Conservation (phyloP, 2,888 invertebrate species). For the Agonopterix alstromeriana region DNA sequence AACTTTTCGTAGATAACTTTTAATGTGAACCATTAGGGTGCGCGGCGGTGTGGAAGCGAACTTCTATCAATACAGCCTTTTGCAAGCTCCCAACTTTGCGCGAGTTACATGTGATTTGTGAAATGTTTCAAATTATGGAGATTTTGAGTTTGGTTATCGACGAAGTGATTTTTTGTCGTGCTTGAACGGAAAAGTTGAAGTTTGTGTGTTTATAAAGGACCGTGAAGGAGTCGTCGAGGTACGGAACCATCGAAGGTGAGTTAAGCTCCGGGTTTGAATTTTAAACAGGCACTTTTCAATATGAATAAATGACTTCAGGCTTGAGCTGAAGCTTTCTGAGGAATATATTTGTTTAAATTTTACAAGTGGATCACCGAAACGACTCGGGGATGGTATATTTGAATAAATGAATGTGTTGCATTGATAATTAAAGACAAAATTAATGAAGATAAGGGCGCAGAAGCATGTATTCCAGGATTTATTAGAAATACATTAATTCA, state of each 20-base stretch:
- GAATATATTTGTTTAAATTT: constrained; percentile 31
- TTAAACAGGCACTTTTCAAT: constrained; percentile 43
- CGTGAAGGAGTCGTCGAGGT: constrained; percentile 5
- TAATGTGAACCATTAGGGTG: constrained; percentile 32
- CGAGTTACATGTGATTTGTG: constrained; percentile 51
- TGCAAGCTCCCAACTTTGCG: constrained; percentile 29
- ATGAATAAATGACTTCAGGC: constrained; percentile 28
- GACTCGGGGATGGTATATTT: constrained; percentile 21
- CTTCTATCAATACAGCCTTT: constrained; percentile 40
- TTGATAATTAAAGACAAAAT: constrained; percentile 24
- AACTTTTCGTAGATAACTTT: constrained; percentile 15
- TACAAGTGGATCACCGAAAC: constrained; percentile 27
- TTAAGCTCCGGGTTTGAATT: constrained; percentile 31
- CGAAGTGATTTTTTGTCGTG: constrained; percentile 52
- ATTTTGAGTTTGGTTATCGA: constrained; percentile 42
- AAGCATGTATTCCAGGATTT: not conserved
- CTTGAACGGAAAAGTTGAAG: constrained; percentile 31
- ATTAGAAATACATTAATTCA: not conserved
- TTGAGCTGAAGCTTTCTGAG: constrained; percentile 19
- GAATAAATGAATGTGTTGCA: constrained; percentile 36
- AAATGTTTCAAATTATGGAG: constrained; percentile 57
- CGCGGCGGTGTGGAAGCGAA: constrained; percentile 27
- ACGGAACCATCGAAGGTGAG: constrained; percentile 36
- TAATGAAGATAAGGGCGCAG: constrained; percentile 10
- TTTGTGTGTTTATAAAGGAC: constrained; percentile 38